A percentile compares a stretch with the other conserved stretches of the same genome.
These are phyloP conservation scores for Montipora foliosa DNA, from an alignment of 64 coral and sea anemone species.

Conservation along the genomic window DNA sequence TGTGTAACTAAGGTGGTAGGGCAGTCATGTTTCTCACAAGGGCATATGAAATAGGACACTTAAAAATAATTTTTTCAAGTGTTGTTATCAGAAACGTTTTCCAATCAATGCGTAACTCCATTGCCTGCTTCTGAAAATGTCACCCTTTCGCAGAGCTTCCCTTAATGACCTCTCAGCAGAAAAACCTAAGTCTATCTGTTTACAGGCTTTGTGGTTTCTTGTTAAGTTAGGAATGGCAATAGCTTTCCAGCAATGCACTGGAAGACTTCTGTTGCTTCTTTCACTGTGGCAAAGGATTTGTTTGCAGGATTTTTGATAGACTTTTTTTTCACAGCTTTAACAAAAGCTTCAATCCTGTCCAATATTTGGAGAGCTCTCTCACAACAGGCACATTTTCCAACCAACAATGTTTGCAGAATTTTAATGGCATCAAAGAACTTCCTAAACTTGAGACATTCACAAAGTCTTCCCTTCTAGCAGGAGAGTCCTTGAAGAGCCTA, in stretches of 20 bases:
- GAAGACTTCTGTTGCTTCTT: constrained; percentile 59
- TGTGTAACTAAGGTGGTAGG: no score
- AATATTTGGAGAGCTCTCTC: constrained; percentile 47
- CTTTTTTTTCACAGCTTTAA: constrained; percentile 40
- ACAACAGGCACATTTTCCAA: constrained; percentile 36
- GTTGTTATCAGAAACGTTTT: constrained; percentile 61
- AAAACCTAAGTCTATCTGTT: background rate
- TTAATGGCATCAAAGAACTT: constrained; percentile 18
- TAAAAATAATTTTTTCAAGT: constrained; percentile 18
- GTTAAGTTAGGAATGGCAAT: constrained; percentile 58
- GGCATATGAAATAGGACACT: no score
- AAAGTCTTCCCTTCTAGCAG: constrained; percentile 71
- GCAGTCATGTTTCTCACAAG: no score
- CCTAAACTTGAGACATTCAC: constrained; percentile 37
- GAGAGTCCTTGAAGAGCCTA: constrained; percentile 73
- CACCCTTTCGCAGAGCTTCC: constrained; percentile 10
- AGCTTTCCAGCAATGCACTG: constrained; percentile 72
- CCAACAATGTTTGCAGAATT: constrained; percentile 22
- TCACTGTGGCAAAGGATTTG: constrained; percentile 65
- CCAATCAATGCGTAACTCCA: constrained; percentile 57
- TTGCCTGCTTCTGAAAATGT: constrained; percentile 51
- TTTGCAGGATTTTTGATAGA: constrained; percentile 15
- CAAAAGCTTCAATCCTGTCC: constrained; percentile 17
- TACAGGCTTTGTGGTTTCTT: background rate
- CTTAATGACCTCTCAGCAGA: background rate